Evolutionary conservation across 2,797 vertebrate species (phyloP), one percentile per base, ranked within the genome.

Genomic region (Chaunax sp.): DNA sequence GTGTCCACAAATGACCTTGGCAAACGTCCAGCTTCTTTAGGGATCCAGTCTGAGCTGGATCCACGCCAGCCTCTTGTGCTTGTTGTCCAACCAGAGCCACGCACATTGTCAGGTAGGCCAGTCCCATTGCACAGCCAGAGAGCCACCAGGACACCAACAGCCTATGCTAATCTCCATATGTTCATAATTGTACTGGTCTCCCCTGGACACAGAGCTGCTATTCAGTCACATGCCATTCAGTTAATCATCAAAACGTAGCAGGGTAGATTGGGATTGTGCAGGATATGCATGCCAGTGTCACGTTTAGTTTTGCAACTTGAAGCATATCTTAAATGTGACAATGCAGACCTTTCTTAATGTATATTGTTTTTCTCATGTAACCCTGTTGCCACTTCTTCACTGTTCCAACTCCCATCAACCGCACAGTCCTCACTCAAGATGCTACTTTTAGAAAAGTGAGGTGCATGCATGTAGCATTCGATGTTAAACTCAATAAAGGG

Each of bases 161-260:
- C 61, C 82, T 86, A 90, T 90, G 87, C 79, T 89, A 89, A 91
- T 89, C 85, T 77, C 88, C 90, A 85, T 91, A 89, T 90, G 89
- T 80, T 89, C 81, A 43, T 3, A 14, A 18, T 50, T 72, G 70
- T 75, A 50, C 45, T 8, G 49, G 51, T 47, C 80, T 85, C 75
- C 68, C 58, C 73, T 66, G 69, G 72, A 84, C 61, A 58, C 72
- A 69, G 69, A 77, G 64, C 64, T 68, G 59, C 70, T 78, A 46
- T 71, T 81, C 79, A 64, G 50, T 86, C 80, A 76, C 59, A 40
- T 69, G 82, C 80, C 79, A 78, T 61, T 80, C 80, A 77, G 13
- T 4, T 9, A 65, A 45, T 72, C 51, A 74, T 83, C 78, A 85
- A 69, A 78, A 81, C 28, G 28, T 47, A 62, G 65, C 67, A 43